Base-by-base conservation (phyloP, 2,888 invertebrate genomes). In the Drosophila dives region DNA sequence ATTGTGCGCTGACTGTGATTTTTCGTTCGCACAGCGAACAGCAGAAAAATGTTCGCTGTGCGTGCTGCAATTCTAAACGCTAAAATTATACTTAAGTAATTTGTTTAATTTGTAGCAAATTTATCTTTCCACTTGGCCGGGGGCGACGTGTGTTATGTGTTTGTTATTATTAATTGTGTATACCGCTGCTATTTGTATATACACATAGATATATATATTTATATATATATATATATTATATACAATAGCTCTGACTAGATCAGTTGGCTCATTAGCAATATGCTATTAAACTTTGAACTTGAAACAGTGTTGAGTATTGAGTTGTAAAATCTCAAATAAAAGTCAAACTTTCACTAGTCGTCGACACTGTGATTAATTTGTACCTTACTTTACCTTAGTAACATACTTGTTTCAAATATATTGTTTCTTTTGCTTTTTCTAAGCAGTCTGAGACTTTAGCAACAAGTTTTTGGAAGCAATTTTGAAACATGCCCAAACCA, bases 81-180 rank as follows among this genome's bases (percentile, higher is more conserved):
- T 4, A 45, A 45, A 45, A 12, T 8, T 42, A 55, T 20, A 59
- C 55, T 76, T 42, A 60, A 69, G 58, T 76, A 75, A 85, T 88
- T 80, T 83, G 74, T 88, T 78, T 80, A 84, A 88, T 80, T 78
- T 73, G 81, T 65, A 70, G 75, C 72, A 70, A 88, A 84, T 88
- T 88, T 86, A 86, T 84, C 67, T 80, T 88, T 75, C 65, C 71
- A 77, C 67, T 80, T 70, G 60, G 62, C 68, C 48, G 36, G 38
- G 23, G 49, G 64, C 32, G 49, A 38, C 36, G 34, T 45, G 17
- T 38, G 40, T 36, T 8, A 17, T 8, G 34, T 36, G 42, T 60
- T 40, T 58, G 26, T 15, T 32, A 23, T 58, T 66, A 5, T 51
- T 54, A 11, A 5, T 36, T 29, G 54, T 63, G n/a, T 3, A 7